Evolutionary conservation across 2,797 vertebrate genomes (phyloP), one percentile per base, ranked within the genome.

Genomic region (Centropyge bicolor): DNA sequence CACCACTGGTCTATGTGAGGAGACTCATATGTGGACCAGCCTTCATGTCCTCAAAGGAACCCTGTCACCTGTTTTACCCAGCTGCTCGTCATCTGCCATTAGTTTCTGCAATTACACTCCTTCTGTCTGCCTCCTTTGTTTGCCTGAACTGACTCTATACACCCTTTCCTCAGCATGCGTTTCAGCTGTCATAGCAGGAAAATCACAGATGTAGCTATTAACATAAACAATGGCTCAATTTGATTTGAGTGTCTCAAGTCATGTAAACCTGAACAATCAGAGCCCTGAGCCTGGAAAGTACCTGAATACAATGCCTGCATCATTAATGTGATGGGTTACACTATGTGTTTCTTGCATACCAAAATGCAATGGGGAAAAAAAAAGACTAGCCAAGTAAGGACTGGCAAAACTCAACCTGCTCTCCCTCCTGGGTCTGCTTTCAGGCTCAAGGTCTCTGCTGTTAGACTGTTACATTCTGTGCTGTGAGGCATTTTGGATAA

Each of bases 71-170:
- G 63, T 52, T 38, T 72, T 22, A 48, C 46, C 45, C 74, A 83
- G 49, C 56, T 40, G 51, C 62, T 76, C 35, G 1, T 51, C 17
- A 60, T 63, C 55, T 83, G 67, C 46, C 59, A 60, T 71, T 70
- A 74, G 19, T 51, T 71, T 40, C 24, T 41, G 27, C 13, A 64
- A 22, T 54, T 65, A 36, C 16, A 56, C 67, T 14, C 20, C 55
- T 20, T 49, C 31, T 61, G 41, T 22, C 11, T 73, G 2, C 20
- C 20, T 13, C 56, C 20, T 35, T 56, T 59, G 41, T 60, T 59
- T 20, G 36, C 48, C 54, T 72, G 19, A 35, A 1, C 54, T 14
- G 31, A 12, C 62, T 35, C 4, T 19, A 4, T n/a, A 5, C 13
- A 38, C 10, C 6, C 14, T 76, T 46, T 55, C 13, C 36, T 61